A percentile compares a stretch with the other conserved stretches of the same genome.
phyloP scores from a whole-genome alignment of 2,888 invertebrate species.

The Teinopalpus imperialis region DNA sequence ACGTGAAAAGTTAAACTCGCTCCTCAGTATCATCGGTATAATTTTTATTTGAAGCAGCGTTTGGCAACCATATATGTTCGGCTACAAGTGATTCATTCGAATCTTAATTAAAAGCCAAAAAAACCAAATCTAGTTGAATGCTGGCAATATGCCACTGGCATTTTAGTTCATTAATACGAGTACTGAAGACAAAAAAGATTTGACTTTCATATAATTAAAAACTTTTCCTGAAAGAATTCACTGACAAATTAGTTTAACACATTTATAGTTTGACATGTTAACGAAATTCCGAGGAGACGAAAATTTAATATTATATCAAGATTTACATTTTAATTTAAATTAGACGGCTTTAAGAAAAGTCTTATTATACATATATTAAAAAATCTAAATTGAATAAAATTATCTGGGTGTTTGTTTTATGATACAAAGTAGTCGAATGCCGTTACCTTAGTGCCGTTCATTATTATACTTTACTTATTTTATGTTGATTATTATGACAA shows the following conservation, averaged over 20 bases:
- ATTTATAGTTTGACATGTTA: slow-evolving; percentile 4
- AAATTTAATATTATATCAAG: too few species aligned
- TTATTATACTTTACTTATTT: too few species aligned
- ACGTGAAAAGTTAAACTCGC: not conserved
- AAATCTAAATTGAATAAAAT: too few species aligned
- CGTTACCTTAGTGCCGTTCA: too few species aligned
- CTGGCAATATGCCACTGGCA: slow-evolving; percentile 25
- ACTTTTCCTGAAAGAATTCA: not conserved
- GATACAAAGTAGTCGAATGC: too few species aligned
- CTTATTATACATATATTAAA: too few species aligned
- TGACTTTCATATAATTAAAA: slow-evolving; percentile 25
- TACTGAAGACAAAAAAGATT: slow-evolving; percentile 21
- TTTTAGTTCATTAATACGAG: slow-evolving; percentile 25
- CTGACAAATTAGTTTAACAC: slow-evolving; percentile 12
- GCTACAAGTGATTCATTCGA: slow-evolving; percentile 25
- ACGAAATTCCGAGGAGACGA: not conserved
- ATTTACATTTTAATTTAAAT: too few species aligned
- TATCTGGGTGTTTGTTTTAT: too few species aligned
- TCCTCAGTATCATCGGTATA: slow-evolving; percentile 2
- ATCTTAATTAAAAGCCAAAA: slow-evolving; percentile 28
- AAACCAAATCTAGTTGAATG: slow-evolving; percentile 22
- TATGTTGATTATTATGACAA: too few species aligned
- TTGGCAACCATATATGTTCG: slow-evolving; percentile 24
- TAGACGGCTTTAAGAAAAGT: too few species aligned
- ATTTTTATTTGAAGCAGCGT: slow-evolving; percentile 20